phyloP scores from a whole-genome alignment of 2,888 invertebrate species.

The Altica lythri region DNA sequence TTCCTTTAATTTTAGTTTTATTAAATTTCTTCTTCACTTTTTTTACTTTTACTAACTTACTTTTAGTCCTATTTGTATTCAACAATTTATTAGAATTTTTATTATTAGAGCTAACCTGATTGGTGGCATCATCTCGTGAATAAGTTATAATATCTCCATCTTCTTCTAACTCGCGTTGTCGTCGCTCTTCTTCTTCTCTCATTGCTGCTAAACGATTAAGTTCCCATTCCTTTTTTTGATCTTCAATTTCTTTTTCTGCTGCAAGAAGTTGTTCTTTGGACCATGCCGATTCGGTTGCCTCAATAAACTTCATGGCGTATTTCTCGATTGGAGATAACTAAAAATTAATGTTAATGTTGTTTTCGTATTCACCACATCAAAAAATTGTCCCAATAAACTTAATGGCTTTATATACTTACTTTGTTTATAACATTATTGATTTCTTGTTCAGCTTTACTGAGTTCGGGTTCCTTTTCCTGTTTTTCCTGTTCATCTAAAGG shows the following conservation, averaged over 20 bases:
- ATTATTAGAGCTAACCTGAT: slow-evolving; percentile 77
- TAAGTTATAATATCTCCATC: slow-evolving; percentile 73
- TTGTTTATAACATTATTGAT: slow-evolving; percentile 73
- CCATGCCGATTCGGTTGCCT: slow-evolving; percentile 79
- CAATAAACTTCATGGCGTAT: slow-evolving; percentile 93
- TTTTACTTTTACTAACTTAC: slow-evolving; percentile 30
- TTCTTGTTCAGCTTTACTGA: slow-evolving; percentile 75
- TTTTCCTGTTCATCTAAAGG: slow-evolving; percentile 76
- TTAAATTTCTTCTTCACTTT: slow-evolving; percentile 27
- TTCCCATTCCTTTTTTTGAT: slow-evolving; percentile 87
- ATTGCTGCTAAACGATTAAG: slow-evolving; percentile 76
- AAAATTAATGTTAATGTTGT: neutral
- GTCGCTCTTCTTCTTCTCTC: slow-evolving; percentile 68
- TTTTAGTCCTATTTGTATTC: slow-evolving; percentile 26
- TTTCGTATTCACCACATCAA: no score
- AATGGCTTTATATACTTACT: slow-evolving; percentile 58
- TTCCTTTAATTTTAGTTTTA: slow-evolving; percentile 8
- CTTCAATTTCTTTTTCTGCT: slow-evolving; percentile 86
- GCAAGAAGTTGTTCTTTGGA: slow-evolving; percentile 85
- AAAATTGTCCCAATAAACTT: no score
- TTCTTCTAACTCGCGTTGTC: slow-evolving; percentile 63
- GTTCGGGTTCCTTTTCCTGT: slow-evolving; percentile 57
- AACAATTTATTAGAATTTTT: slow-evolving; percentile 41
- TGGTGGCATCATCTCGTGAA: slow-evolving; percentile 75
- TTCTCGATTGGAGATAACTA: slow-evolving; percentile 93